Percentiles rank a stretch among this genome's conserved stretches.
These are phyloP conservation scores for Enteromius argenteus DNA, from an alignment of 2,797 vertebrate genomes.

Conservation along the genomic window DNA sequence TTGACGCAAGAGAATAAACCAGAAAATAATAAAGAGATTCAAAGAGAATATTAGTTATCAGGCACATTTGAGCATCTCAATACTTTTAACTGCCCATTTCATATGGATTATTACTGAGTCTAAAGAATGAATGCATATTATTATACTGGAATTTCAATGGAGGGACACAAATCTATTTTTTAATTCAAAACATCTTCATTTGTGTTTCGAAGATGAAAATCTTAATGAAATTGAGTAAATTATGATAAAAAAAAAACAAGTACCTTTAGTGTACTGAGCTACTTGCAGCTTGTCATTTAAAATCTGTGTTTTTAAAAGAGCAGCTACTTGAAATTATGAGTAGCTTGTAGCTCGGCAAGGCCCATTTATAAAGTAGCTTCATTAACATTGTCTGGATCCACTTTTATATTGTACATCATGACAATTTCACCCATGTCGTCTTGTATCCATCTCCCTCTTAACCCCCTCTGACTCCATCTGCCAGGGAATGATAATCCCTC, in stretches of 20 bases:
- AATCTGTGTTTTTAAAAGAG: not conserved
- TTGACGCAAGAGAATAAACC: not conserved
- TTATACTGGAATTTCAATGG: not conserved
- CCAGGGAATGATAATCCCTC: conserved; percentile 71
- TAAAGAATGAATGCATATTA: not conserved
- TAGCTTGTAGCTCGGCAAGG: not conserved
- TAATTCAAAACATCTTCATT: not conserved
- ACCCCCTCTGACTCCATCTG: conserved; percentile 54
- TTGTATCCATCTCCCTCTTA: conserved; percentile 36
- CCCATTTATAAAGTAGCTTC: not conserved
- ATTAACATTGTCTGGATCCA: conserved; percentile 5
- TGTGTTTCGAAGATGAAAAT: not conserved
- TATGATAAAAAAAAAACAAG: not conserved
- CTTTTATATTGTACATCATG: conserved; percentile 28
- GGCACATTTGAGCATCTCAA: not conserved
- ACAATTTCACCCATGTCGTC: conserved; percentile 28
- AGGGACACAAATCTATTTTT: not conserved
- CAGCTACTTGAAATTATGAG: not conserved
- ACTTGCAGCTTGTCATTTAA: not conserved
- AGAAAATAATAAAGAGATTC: not conserved
- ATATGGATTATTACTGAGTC: not conserved
- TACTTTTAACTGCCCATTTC: not conserved
- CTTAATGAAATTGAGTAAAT: not conserved
- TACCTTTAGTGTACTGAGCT: not conserved
- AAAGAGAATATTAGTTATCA: not conserved